Percentiles rank a stretch among this genome's conserved stretches.
phyloP scores from a whole-genome alignment of 2,797 vertebrate genomes.

The Neosalanx taihuensis region DNA sequence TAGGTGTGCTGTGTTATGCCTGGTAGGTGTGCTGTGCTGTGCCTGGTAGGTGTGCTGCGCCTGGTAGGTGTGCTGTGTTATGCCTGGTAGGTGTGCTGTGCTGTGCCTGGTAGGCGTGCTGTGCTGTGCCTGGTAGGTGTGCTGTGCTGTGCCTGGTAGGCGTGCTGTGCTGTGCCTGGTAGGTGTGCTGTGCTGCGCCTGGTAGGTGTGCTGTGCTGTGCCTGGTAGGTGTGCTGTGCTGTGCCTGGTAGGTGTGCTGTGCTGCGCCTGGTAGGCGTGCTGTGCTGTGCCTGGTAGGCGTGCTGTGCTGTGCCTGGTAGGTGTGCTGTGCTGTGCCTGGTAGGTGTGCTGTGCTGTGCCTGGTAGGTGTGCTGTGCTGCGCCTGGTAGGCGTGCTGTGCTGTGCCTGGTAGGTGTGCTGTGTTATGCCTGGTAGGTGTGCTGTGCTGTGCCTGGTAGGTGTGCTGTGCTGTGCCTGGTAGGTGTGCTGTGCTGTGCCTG shows the following conservation, averaged over 20 bases:
- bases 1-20: background rate
- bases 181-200: too few species aligned
- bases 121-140: too few species aligned
- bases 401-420: background rate
- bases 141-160: background rate
- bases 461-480: background rate
- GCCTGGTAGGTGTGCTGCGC: too few species aligned
- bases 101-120: background rate
- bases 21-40: background rate
- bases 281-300: background rate
- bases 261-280: background rate
- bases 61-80: background rate
- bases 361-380: background rate
- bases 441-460: background rate
- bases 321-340: background rate
- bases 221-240: background rate
- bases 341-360: background rate
- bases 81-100: too few species aligned
- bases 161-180: too few species aligned
- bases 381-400: background rate
- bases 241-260: background rate
- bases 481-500: background rate
- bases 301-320: background rate
- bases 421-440: background rate
- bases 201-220: background rate